A percentile compares a stretch with the other conserved stretches of the same genome.
Conservation (phyloP, 2,113 vertebrate species). For the Gulo gulo region DNA sequence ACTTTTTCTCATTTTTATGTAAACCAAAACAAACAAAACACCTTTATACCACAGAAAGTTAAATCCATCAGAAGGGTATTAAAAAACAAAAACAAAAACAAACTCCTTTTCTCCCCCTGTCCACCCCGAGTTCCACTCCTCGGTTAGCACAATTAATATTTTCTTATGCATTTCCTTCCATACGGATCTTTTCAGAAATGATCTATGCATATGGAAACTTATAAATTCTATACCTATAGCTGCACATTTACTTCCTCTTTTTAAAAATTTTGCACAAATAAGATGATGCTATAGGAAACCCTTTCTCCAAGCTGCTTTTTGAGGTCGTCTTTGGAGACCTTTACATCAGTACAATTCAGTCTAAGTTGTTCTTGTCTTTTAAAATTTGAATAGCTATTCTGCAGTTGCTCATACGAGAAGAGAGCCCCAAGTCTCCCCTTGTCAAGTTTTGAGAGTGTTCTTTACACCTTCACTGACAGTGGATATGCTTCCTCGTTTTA, state of each 20-base stretch:
- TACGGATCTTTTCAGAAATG: background rate
- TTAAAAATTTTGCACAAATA: background rate
- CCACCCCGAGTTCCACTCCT: background rate
- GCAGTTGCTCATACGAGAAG: background rate
- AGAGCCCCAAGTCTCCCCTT: background rate
- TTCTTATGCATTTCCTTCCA: background rate
- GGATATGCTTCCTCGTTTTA: background rate
- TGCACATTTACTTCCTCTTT: background rate
- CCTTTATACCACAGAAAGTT: background rate
- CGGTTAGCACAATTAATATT: background rate
- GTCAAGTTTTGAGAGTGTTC: background rate
- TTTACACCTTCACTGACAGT: background rate
- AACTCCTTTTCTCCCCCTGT: background rate
- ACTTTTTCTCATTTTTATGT: background rate
- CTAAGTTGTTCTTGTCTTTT: background rate
- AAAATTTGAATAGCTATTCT: background rate
- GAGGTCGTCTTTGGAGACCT: background rate
- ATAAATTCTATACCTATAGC: background rate
- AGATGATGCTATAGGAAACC: background rate
- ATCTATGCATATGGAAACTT: background rate
- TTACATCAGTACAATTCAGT: background rate
- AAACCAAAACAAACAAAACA: background rate
- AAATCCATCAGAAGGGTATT: background rate
- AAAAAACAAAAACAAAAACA: background rate
- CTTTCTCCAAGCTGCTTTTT: background rate